Evolutionary conservation across 30 jellyfish, hydroid and myxozoan species (phyloP).

Genomic region (Pelagia noctiluca): DNA sequence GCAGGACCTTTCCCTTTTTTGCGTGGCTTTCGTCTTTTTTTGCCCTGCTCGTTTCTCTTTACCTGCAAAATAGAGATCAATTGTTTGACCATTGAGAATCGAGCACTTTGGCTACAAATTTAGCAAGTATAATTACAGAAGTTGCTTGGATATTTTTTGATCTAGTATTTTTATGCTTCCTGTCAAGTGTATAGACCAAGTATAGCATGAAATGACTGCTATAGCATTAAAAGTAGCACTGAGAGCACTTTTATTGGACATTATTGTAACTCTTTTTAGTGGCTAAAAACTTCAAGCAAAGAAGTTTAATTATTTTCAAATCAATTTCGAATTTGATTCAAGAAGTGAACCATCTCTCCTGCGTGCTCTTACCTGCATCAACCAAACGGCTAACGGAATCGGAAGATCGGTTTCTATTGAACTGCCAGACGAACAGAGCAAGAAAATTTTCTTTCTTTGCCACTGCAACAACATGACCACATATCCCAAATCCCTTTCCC

Average conservation of each 20-base stretch:
- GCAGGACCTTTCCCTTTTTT: conserved; percentile 53
- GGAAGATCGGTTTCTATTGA: neutral
- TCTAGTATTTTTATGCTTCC: no score
- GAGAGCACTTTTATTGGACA: no score
- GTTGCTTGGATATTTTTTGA: neutral
- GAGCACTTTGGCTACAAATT: neutral
- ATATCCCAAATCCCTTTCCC: neutral
- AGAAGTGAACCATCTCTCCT: neutral
- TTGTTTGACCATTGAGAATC: conserved; percentile 1
- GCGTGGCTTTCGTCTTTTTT: conserved; percentile 39
- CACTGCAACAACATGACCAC: conserved; percentile 16
- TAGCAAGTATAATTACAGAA: neutral
- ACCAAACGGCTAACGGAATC: neutral
- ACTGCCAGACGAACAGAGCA: neutral
- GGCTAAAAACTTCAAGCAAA: no score
- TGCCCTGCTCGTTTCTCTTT: conserved; percentile 26
- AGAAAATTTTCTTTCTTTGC: conserved; percentile 4
- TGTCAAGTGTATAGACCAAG: no score
- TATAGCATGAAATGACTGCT: no score
- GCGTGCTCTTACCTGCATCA: conserved; percentile 31
- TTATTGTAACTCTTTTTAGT: no score
- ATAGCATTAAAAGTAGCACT: no score
- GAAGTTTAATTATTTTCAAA: no score
- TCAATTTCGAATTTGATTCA: no score
- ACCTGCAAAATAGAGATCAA: conserved; percentile 29